Evolutionary conservation across 2,113 vertebrate species (phyloP), one percentile per base, ranked within the genome.

Genomic region (Festucalex cinctus): DNA sequence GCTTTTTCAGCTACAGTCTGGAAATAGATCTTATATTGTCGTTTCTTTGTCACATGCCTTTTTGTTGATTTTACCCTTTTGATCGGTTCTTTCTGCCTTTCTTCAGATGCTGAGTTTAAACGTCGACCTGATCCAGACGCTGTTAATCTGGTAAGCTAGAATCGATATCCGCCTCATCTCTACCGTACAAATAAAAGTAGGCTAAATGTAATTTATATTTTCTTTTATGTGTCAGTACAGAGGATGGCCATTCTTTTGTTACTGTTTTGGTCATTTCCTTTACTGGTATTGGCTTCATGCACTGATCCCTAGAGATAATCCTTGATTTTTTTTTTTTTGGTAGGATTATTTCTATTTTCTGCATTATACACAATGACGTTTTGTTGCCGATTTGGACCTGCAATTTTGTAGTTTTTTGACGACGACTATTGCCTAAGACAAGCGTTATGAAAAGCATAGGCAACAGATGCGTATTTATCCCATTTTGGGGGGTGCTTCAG

Each of bases 91-190:
- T 64, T 67, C 63, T 68, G 60, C 68, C 64, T 74, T 68, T 76
- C 43, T 44, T 65, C 70, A 68, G 36, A 68, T 51, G n/a, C 68
- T 65, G 58, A 69, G 74, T 76, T 68, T 59, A 46, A 70, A 58
- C 70, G 61, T 75, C 62, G 49, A 41, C 68, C 68, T 73, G 70
- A 78, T 83, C 65, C 65, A 62, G 59, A 70, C 61, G 69, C 67
- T 74, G 81, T 81, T 85, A 87, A 89, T 90, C 83, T 82, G 67
- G 80, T 88, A 87, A 90, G 82, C 82, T 74, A 62, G 70, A 56
- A 79, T 86, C 82, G 10, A 86, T 87, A 86, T 68, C 70, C 22
- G 62, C 69, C 64, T 81, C 53, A 69, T 84, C 75, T 81, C 74
- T 71, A 65, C 58, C 65, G 71, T 66, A 41, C 39, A 60, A 77